Conservation (phyloP, 2,113 vertebrate genomes). For the Chroicocephalus ridibundus region DNA sequence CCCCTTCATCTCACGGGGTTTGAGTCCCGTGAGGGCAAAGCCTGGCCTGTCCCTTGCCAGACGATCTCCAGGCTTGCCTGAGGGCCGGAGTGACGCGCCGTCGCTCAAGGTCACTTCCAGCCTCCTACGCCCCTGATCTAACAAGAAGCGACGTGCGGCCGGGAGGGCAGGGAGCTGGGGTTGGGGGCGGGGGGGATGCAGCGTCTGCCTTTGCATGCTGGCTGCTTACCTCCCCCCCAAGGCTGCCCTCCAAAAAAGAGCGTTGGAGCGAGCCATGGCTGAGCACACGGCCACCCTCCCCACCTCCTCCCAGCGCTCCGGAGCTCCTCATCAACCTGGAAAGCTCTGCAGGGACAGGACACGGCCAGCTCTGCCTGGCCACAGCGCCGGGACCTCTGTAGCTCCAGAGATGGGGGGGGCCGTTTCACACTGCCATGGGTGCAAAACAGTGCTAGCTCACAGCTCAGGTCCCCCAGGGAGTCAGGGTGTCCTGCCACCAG, state of each 20-base stretch:
- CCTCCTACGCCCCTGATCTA: not conserved
- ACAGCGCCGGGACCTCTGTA: accelerated
- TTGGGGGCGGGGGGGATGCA: not conserved
- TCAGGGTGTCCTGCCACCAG: not conserved
- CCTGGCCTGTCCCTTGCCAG: not conserved
- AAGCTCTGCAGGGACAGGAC: not conserved
- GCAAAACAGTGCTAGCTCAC: accelerated
- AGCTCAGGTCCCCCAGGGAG: not conserved
- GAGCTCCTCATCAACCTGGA: not conserved
- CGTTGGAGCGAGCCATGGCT: accelerated
- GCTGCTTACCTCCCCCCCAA: not conserved
- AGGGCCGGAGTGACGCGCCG: accelerated
- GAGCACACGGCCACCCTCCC: not conserved
- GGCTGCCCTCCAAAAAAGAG: not conserved
- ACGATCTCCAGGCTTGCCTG: not conserved
- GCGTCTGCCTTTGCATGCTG: not conserved
- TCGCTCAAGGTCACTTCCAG: not conserved
- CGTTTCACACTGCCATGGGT: not conserved
- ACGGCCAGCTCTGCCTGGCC: accelerated
- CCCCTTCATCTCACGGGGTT: not conserved
- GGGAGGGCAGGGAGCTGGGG: not conserved
- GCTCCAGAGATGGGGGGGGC: not conserved
- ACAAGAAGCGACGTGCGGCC: accelerated
- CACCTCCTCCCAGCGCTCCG: not conserved
- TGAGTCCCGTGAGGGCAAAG: accelerated